Evolutionary conservation across 2,888 invertebrate species (phyloP).

Genomic region (Aphodius sticticus): DNA sequence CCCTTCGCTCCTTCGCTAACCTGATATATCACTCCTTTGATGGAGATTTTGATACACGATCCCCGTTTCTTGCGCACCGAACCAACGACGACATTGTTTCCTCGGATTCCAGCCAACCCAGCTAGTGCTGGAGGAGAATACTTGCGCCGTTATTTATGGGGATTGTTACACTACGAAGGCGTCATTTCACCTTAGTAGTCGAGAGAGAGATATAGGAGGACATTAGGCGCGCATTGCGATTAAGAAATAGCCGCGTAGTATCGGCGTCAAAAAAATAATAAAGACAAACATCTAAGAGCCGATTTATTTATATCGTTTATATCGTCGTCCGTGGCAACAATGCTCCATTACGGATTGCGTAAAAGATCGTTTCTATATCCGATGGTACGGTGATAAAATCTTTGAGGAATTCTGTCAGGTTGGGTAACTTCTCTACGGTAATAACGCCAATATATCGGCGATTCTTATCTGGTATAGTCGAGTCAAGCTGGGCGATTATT

Average conservation of each 20-base stretch:
- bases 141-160: constrained; percentile 19
- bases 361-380: background rate
- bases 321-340: background rate
- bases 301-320: constrained; percentile 4
- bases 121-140: background rate
- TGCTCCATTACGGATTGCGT: background rate
- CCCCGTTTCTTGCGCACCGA: constrained; percentile 15
- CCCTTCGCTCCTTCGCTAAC: background rate
- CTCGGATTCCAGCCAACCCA: constrained; percentile 22
- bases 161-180: constrained; percentile 15
- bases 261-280: background rate
- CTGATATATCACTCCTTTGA: constrained; percentile 21
- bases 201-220: background rate
- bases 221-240: background rate
- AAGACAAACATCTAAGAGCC: background rate
- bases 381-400: background rate
- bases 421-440: background rate
- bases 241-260: background rate
- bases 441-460: background rate
- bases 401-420: background rate
- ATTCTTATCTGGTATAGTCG: background rate
- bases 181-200: background rate
- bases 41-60: constrained; percentile 21
- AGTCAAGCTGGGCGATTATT: background rate
- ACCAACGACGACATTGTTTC: constrained; percentile 17